Conservation (phyloP, 2,888 invertebrate genomes). For the Eristalis pertinax region DNA sequence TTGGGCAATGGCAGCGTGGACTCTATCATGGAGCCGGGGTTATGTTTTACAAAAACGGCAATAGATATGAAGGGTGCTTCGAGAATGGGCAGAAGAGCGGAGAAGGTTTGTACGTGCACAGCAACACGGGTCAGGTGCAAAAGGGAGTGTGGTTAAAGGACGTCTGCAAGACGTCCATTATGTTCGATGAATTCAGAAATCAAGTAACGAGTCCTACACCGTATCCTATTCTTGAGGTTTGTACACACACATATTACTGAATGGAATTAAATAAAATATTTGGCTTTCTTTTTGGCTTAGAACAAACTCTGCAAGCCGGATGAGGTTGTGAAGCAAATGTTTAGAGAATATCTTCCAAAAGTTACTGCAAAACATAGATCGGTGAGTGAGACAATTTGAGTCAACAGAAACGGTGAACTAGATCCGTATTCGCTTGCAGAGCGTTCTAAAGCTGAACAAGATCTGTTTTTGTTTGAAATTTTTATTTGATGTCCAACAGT, state of each 20-base stretch:
- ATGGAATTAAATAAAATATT: background rate
- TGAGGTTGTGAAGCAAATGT: conserved; percentile 76
- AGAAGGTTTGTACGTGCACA: conserved; percentile 79
- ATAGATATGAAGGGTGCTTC: conserved; percentile 80
- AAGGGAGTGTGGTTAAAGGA: conserved; percentile 80
- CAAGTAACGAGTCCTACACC: conserved; percentile 74
- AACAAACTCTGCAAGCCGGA: conserved; percentile 76
- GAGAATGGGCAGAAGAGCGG: conserved; percentile 79
- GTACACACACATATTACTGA: background rate
- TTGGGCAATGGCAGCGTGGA: conserved; percentile 79
- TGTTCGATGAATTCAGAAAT: conserved; percentile 78
- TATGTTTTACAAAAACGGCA: conserved; percentile 78
- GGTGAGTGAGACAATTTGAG: conserved; percentile 17
- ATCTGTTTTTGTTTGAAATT: too few relatives aligned
- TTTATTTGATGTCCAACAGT: too few relatives aligned
- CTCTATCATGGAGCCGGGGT: conserved; percentile 78
- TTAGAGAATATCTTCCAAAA: conserved; percentile 74
- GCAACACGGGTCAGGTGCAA: conserved; percentile 79
- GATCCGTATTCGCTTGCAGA: too few relatives aligned
- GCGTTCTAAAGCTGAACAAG: too few relatives aligned
- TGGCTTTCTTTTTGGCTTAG: conserved; percentile 43
- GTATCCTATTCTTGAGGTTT: conserved; percentile 76
- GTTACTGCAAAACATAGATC: background rate
- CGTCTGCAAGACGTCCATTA: conserved; percentile 76
- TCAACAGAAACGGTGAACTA: too few relatives aligned